phyloP scores from a whole-genome alignment of 2,888 invertebrate species.

The Nematopogon swammerdamellus region DNA sequence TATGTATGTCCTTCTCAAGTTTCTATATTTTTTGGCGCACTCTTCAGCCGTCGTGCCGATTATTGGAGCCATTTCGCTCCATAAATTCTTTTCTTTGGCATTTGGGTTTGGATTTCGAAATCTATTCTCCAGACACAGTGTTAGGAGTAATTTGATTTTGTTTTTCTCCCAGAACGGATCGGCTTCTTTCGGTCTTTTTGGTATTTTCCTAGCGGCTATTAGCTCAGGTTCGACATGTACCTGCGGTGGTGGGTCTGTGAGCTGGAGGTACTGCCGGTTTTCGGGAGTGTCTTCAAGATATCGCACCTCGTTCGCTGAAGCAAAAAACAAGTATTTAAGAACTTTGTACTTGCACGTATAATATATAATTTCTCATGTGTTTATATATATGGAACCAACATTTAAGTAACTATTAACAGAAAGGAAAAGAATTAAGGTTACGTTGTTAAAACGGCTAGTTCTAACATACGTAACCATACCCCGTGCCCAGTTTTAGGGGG shows the following conservation, averaged over 20 bases:
- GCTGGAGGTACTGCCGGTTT: constrained; percentile 29
- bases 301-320: constrained; percentile 31
- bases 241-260: constrained; percentile 20
- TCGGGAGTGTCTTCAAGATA: constrained; percentile 30
- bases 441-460: no score
- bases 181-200: constrained; percentile 15
- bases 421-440: no score
- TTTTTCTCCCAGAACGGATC: constrained; percentile 37
- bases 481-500: no score
- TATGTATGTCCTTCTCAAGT: constrained; percentile 35
- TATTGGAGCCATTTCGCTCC: constrained; percentile 29
- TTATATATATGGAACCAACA: no score
- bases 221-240: constrained; percentile 16
- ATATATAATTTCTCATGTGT: no score
- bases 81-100: constrained; percentile 27
- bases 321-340: constrained; percentile 8
- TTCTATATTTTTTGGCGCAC: constrained; percentile 37
- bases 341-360: no score
- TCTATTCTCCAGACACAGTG: constrained; percentile 29
- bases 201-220: constrained; percentile 3
- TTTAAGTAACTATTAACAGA: no score
- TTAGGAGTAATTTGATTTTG: constrained; percentile 33
- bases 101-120: constrained; percentile 15
- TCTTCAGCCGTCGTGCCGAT: constrained; percentile 31
- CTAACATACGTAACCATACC: no score